A percentile compares a stretch with the other conserved stretches of the same genome.
phyloP scores from a whole-genome alignment of 1,140 invertebrate genomes.

The Cepaea nemoralis region DNA sequence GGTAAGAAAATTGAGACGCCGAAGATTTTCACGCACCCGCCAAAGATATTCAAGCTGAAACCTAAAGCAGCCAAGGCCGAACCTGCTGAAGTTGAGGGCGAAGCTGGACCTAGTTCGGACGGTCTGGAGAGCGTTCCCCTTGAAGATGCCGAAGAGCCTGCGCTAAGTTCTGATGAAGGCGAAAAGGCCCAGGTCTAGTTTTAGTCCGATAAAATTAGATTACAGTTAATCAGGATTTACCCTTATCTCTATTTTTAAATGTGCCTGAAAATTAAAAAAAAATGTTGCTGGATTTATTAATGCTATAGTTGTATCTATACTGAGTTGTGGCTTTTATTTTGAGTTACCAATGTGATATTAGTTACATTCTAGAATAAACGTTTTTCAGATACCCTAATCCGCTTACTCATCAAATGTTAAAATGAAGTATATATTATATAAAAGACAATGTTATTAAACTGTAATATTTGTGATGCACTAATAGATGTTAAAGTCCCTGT shows the following conservation, averaged over 20 bases:
- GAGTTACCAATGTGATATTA: too few relatives aligned
- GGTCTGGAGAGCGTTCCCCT: conserved; percentile 41
- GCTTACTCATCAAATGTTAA: too few relatives aligned
- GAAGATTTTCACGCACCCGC: conserved; percentile 44
- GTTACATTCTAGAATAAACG: too few relatives aligned
- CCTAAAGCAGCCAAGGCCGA: conserved; percentile 35
- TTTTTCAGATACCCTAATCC: too few relatives aligned
- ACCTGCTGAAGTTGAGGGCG: conserved; percentile 28
- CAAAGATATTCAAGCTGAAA: conserved; percentile 46
- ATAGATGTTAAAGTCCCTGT: too few relatives aligned
- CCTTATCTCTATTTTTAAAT: not conserved
- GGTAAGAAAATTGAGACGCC: conserved; percentile 46
- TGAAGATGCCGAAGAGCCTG: conserved; percentile 33
- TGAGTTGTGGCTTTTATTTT: too few relatives aligned
- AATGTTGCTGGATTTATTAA: not conserved
- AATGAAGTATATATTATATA: too few relatives aligned
- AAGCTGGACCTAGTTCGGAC: conserved; percentile 38
- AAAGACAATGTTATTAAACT: too few relatives aligned
- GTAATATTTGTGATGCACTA: too few relatives aligned
- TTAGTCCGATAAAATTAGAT: not conserved
- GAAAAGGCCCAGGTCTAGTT: not conserved
- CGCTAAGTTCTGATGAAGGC: conserved; percentile 14
- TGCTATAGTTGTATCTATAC: too few relatives aligned
- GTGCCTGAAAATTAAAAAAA: not conserved
- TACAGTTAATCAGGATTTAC: not conserved